Conservation (phyloP, 1,140 invertebrate genomes). For the Philopotamus ludificatus region DNA sequence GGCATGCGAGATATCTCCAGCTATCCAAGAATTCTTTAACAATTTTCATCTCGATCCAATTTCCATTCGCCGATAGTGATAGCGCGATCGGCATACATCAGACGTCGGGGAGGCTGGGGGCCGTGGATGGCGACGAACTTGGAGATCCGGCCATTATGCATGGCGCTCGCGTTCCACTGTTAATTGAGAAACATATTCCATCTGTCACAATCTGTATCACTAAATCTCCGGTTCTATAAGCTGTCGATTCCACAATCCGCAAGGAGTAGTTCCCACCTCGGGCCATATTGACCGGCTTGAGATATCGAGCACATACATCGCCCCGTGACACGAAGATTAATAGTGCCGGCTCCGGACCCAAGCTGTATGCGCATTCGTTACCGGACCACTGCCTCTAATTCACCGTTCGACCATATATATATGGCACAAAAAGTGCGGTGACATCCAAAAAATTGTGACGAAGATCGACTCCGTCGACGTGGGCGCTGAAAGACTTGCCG, state of each 20-base stretch:
- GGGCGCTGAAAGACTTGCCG: background rate
- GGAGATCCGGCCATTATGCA: background rate
- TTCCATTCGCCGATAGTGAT: too few species aligned
- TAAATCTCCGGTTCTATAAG: constrained; percentile 16
- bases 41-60: too few species aligned
- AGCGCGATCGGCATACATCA: too few species aligned
- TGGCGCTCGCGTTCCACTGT: constrained; percentile 2
- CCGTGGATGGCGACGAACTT: too few species aligned
- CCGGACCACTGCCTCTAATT: background rate
- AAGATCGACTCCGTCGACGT: background rate
- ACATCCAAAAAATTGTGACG: constrained; percentile 1
- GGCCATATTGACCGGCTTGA: background rate
- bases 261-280: constrained; percentile 4
- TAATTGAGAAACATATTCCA: constrained; percentile 27
- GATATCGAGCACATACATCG: constrained; percentile 13
- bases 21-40: too few species aligned
- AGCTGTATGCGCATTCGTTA: constrained; percentile 11
- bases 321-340: constrained; percentile 19
- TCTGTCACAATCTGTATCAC: constrained; percentile 17
- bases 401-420: background rate
- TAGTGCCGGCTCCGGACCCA: constrained; percentile 4
- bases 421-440: constrained; percentile 4
- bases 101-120: too few species aligned
- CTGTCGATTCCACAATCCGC: constrained; percentile 29
- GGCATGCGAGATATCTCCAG: too few species aligned